A percentile compares a stretch with the other conserved stretches of the same genome.
These are phyloP conservation scores for Gallinago jamesoni DNA, from an alignment of 2,113 vertebrate genomes.

Conservation along the genomic window DNA sequence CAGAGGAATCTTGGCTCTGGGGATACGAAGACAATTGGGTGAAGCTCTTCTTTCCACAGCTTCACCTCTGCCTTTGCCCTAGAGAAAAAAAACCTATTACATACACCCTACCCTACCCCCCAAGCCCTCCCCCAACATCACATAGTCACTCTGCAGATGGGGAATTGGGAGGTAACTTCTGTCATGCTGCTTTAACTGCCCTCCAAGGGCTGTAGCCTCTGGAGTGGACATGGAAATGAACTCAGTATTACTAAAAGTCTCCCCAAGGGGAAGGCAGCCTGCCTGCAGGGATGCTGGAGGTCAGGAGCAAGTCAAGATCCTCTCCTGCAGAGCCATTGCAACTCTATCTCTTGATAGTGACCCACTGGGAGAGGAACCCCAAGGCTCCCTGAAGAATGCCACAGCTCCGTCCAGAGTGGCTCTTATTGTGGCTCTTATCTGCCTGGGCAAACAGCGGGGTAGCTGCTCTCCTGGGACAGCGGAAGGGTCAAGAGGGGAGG, in stretches of 20 bases:
- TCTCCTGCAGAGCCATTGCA: conserved; percentile 37
- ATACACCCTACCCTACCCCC: background rate
- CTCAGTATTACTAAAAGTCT: conserved; percentile 71
- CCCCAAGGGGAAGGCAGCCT: conserved; percentile 19
- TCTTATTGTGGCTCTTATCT: background rate
- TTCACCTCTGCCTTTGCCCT: conserved; percentile 51
- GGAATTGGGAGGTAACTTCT: conserved; percentile 46
- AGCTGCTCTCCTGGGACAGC: conserved; percentile 10
- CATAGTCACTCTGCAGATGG: conserved; percentile 52
- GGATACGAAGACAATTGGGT: conserved; percentile 24
- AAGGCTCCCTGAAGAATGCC: background rate
- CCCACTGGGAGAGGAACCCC: conserved; percentile 1
- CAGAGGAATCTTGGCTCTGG: conserved; percentile 46
- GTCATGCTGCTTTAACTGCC: conserved; percentile 71
- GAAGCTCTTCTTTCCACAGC: conserved; percentile 61
- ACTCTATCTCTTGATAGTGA: background rate
- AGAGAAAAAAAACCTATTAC: background rate
- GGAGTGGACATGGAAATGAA: conserved; percentile 38
- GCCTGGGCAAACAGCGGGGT: background rate
- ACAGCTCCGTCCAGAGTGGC: background rate
- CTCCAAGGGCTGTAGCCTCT: conserved; percentile 16
- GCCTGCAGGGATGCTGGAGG: conserved; percentile 21
- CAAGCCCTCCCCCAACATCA: background rate
- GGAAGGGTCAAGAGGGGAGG: conserved; percentile 14
- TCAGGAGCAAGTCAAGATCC: conserved; percentile 3